Conservation (phyloP, 2,888 invertebrate genomes). For the Byasa hedistus region DNA sequence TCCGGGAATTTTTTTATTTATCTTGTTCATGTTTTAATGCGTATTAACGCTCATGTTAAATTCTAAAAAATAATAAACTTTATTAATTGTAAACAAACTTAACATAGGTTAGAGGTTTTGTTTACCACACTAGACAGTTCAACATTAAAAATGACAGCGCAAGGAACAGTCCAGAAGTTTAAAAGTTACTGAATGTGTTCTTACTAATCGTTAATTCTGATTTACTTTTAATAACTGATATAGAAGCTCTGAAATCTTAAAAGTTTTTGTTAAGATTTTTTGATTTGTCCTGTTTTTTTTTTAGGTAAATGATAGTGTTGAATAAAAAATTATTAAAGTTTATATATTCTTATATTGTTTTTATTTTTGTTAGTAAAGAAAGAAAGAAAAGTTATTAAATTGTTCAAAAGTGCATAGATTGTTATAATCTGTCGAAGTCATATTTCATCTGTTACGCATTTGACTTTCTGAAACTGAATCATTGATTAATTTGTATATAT, state of each 20-base stretch:
- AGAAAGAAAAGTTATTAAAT: neutral
- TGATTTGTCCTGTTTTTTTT: too few relatives aligned
- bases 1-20: slow-evolving; percentile 73
- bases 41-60: neutral
- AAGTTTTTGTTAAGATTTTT: too few relatives aligned
- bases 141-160: neutral
- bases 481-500: slow-evolving; percentile 11
- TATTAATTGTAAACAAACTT: neutral
- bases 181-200: too few relatives aligned
- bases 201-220: too few relatives aligned
- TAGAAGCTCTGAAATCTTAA: too few relatives aligned
- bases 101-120: neutral
- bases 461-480: neutral
- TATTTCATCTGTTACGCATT: neutral
- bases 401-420: neutral
- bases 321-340: too few relatives aligned
- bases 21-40: slow-evolving; percentile 52
- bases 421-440: neutral
- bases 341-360: neutral
- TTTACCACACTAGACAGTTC: neutral
- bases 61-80: neutral
- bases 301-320: too few relatives aligned
- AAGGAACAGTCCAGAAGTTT: neutral
- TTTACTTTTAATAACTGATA: too few relatives aligned
- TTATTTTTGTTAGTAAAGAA: neutral